phyloP scores from a whole-genome alignment of 2,113 vertebrate species.

The Embiotoca jacksoni region DNA sequence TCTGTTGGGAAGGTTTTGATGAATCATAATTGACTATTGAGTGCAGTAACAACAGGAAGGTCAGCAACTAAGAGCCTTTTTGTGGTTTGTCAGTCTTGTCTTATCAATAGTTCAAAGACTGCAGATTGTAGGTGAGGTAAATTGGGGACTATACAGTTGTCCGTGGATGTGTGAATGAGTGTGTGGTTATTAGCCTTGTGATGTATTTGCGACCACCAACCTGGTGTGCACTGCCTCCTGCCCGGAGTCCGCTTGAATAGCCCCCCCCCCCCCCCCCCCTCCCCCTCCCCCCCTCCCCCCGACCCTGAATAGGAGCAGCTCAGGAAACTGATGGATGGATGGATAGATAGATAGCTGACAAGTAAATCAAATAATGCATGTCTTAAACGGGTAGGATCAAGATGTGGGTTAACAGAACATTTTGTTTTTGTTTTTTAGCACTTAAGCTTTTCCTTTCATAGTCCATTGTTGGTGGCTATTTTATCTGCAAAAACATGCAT shows the following conservation, averaged over 20 bases:
- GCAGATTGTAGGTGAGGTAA: slow-evolving; percentile 2
- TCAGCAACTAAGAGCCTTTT: background rate
- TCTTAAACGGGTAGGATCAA: slow-evolving; percentile 4
- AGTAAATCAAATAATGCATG: slow-evolving; percentile 27
- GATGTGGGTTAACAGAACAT: background rate
- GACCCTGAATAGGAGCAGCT: slow-evolving; percentile 1
- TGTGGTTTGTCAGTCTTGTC: slow-evolving; percentile 9
- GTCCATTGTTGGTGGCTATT: slow-evolving; percentile 3
- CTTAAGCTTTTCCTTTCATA: background rate
- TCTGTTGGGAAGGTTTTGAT: slow-evolving; percentile 42
- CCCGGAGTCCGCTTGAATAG: background rate
- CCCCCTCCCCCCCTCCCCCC: no score
- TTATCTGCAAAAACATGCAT: slow-evolving; percentile 35
- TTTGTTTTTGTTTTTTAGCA: slow-evolving; percentile 5
- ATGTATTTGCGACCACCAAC: background rate
- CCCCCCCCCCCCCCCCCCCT: background rate
- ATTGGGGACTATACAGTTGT: background rate
- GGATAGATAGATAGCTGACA: slow-evolving; percentile 16
- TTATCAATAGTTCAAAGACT: background rate
- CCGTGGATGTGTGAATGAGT: background rate
- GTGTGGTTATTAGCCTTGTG: background rate
- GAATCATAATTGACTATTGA: no score
- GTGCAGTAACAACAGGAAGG: no score
- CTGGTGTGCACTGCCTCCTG: background rate
- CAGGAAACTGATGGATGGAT: slow-evolving; percentile 17